Conservation (phyloP, 1,140 invertebrate genomes). For the Dreissena rostriformis region DNA sequence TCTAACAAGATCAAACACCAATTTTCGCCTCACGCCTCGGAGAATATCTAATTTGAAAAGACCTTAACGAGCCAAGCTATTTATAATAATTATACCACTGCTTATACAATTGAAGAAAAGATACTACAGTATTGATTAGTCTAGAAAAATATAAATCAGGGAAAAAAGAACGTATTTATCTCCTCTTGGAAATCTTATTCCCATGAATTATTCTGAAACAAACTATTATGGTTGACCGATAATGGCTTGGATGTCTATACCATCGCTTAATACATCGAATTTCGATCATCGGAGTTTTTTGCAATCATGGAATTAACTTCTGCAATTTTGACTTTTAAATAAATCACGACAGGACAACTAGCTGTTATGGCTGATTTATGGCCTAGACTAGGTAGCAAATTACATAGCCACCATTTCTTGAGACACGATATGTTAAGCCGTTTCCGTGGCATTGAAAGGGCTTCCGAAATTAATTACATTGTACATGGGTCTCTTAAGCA, state of each 20-base stretch:
- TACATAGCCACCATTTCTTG: too few relatives aligned
- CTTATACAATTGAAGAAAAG: background rate
- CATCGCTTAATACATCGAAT: conserved; percentile 20
- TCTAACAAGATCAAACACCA: too few relatives aligned
- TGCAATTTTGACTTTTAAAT: conserved; percentile 44
- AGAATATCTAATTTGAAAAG: too few relatives aligned
- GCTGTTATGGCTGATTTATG: too few relatives aligned
- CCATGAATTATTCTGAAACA: conserved; percentile 49
- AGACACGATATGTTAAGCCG: too few relatives aligned
- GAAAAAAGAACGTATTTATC: conserved; percentile 49
- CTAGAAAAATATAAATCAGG: conserved; percentile 53
- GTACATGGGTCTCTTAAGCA: too few relatives aligned
- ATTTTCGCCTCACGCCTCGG: too few relatives aligned
- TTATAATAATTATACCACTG: background rate
- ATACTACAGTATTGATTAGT: conserved; percentile 23
- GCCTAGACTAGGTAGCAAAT: too few relatives aligned
- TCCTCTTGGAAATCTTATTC: conserved; percentile 25
- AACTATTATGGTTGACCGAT: conserved; percentile 43
- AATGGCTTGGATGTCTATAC: conserved; percentile 47
- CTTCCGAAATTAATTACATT: too few relatives aligned
- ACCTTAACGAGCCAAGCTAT: too few relatives aligned
- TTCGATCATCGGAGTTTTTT: conserved; percentile 30
- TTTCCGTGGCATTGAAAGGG: too few relatives aligned
- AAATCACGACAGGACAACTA: conserved; percentile 38
- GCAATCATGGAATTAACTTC: conserved; percentile 45